phyloP scores from a whole-genome alignment of 2,797 vertebrate species.

The Karalla daura region DNA sequence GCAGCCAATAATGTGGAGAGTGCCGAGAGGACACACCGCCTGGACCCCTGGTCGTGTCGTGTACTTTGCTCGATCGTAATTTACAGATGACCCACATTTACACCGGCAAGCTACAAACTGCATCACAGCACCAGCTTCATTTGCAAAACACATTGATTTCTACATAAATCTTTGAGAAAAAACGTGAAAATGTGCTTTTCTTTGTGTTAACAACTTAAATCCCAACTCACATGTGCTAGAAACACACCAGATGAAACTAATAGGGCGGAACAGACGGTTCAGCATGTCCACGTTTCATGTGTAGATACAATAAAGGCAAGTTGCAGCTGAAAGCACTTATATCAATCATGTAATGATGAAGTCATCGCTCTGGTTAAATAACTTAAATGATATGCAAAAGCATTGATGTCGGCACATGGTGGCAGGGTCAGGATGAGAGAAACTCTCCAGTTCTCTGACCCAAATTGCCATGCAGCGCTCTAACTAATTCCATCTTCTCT shows the following conservation, averaged over 20 bases:
- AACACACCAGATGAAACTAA: constrained; percentile 38
- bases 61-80: not conserved
- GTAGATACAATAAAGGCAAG: constrained; percentile 22
- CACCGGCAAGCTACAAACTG: not conserved
- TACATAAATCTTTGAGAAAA: not conserved
- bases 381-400: constrained; percentile 36
- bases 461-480: constrained; percentile 11
- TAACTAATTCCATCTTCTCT: constrained; percentile 4
- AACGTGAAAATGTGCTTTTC: not conserved
- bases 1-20: not conserved
- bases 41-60: not conserved
- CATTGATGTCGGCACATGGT: constrained; percentile 21
- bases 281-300: constrained; percentile 21
- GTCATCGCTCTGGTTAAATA: constrained; percentile 45
- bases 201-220: not conserved
- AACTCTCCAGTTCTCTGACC: constrained; percentile 5
- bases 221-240: not conserved
- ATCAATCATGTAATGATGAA: constrained; percentile 43
- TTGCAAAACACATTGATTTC: not conserved
- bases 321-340: constrained; percentile 65
- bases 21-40: not conserved
- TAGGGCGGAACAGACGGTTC: constrained; percentile 14
- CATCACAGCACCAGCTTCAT: not conserved
- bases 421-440: constrained; percentile 19
- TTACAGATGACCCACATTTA: not conserved